Base-by-base conservation (phyloP, 2,888 invertebrate species). In the Halictus ligatus region DNA sequence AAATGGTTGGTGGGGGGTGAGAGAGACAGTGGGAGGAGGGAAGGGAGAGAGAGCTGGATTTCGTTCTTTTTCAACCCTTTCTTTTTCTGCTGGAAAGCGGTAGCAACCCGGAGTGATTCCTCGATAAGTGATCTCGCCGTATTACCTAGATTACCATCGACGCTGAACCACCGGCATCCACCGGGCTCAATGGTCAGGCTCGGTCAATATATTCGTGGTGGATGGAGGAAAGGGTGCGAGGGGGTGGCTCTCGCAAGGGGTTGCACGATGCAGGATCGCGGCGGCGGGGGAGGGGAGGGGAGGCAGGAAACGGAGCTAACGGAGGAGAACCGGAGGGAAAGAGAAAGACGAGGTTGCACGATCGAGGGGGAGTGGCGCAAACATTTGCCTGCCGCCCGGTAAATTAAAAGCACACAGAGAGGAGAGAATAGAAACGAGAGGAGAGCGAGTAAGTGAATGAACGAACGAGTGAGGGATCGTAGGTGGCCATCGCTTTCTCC, bases 341-440 rank as follows among this genome's bases (percentile, higher is more conserved):
- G 81, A 72, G 80, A 60, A 77, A 69, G 81, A 86, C 89, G 89
- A 92, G 93, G 92, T 92, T 92, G 93, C 92, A 93, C 93, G 94
- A 94, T 94, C 94, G 94, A 91, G 92, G 91, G 94, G 94, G 94
- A 94, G 94, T 94, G 95, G 94, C 94, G 95, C 95, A 95, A 95
- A 95, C 95, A 95, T 95, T 95, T 95, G 95, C 94, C 94, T 94
- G 94, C 94, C 95, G 94, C 94, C 95, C 93, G 94, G 94, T 94
- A 95, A 95, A 95, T 95, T 95, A 95, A 95, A 95, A 95, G 95
- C 95, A 95, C 93, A 95, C 94, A 95, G 94, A 92, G 92, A 92
- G 92, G 89, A 92, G 93, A 92, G 92, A 92, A 92, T 91, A 89
- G 91, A 91, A 93, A 91, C 89, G 91, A 91, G 92, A 92, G 91